A percentile compares a stretch with the other conserved stretches of the same genome.
These are phyloP conservation scores for Dicyrtoma fusca DNA, from an alignment of 2,888 invertebrate genomes.

Conservation along the genomic window DNA sequence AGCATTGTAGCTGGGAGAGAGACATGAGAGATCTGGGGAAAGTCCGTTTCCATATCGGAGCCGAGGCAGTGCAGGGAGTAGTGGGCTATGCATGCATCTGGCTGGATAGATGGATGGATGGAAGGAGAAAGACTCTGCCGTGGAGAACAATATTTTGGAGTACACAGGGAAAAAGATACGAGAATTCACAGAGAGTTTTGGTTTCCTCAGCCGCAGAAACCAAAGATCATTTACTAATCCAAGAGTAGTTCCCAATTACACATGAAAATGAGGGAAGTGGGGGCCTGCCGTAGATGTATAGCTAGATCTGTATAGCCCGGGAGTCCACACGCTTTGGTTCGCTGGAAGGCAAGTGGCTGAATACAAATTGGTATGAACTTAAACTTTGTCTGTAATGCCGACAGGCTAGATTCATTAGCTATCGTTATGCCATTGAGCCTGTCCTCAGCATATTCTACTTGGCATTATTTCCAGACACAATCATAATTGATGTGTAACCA, in stretches of 20 bases:
- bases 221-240: constrained; percentile 29
- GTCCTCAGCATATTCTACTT: no score
- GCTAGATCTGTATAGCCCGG: background rate
- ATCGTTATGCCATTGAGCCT: no score
- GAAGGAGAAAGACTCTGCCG: constrained; percentile 7
- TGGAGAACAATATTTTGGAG: constrained; percentile 27
- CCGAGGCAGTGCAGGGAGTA: background rate
- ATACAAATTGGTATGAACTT: no score
- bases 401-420: no score
- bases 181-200: background rate
- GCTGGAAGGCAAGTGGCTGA: constrained; percentile 17
- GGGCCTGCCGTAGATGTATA: background rate
- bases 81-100: background rate
- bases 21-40: background rate
- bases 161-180: constrained; percentile 2
- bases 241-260: constrained; percentile 29
- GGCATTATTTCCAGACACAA: no score
- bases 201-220: constrained; percentile 2
- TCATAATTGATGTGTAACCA: no score
- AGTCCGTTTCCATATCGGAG: no score
- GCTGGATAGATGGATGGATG: background rate
- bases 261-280: constrained; percentile 22
- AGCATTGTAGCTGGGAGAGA: no score
- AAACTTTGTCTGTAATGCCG: no score
- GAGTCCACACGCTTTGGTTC: no score